These are phyloP conservation scores for Hypena proboscidalis DNA, from an alignment of 2,888 invertebrate species.

Conservation along the genomic window DNA sequence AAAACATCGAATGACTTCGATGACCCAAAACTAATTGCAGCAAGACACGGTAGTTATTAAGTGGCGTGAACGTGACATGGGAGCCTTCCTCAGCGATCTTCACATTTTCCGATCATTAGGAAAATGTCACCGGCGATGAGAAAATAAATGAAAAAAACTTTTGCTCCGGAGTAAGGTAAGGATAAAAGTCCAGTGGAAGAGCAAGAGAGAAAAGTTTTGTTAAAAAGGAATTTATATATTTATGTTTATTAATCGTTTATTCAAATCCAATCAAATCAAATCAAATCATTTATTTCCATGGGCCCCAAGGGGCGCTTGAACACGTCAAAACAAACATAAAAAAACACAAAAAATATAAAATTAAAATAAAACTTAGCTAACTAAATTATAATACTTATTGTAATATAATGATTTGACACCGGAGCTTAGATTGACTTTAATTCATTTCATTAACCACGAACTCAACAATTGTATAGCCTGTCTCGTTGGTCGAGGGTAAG, in stretches of 20 bases:
- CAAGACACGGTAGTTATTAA: conserved; percentile 24
- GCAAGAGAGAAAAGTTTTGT: conserved; percentile 15
- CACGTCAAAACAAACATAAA: too few species aligned
- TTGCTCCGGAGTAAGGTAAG: conserved; percentile 14
- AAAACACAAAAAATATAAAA: too few species aligned
- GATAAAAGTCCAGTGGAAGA: conserved; percentile 10
- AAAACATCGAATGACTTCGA: conserved; percentile 29
- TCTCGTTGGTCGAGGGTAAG: too few species aligned
- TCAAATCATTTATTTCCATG: too few species aligned
- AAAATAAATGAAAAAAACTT: conserved; percentile 42
- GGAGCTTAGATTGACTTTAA: too few species aligned
- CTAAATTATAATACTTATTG: too few species aligned
- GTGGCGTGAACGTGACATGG: conserved; percentile 36
- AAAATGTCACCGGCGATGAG: conserved; percentile 37
- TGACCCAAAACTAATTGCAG: conserved; percentile 29
- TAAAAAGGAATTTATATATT: neutral
- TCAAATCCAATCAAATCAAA: too few species aligned
- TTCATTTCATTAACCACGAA: too few species aligned
- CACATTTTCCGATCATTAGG: conserved; percentile 47
- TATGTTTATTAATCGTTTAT: neutral
- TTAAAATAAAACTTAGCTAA: too few species aligned
- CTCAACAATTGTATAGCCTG: too few species aligned
- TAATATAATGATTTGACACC: too few species aligned
- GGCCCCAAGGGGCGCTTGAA: too few species aligned
- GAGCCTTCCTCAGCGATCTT: conserved; percentile 26